phyloP scores from a whole-genome alignment of 2,113 vertebrate genomes.

The Hymenochirus boettgeri region DNA sequence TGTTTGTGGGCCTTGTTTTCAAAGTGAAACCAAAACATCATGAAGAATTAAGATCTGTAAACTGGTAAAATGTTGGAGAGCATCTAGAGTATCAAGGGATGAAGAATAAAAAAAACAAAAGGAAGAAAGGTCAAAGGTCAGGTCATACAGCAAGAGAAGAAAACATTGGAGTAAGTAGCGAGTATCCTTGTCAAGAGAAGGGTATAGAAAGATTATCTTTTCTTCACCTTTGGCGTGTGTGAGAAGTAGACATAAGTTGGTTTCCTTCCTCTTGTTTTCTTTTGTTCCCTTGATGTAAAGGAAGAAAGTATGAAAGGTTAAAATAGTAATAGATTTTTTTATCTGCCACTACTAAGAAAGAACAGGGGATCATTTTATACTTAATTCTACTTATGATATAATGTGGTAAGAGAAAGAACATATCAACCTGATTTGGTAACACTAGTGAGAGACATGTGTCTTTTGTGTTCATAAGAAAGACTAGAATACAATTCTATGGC shows the following conservation, averaged over 20 bases:
- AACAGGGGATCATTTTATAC: no score
- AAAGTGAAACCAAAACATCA: constrained; percentile 47
- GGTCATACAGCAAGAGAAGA: background rate
- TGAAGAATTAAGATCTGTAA: constrained; percentile 12
- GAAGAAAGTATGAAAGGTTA: no score
- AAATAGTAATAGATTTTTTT: no score
- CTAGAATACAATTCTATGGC: no score
- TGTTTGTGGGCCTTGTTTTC: constrained; percentile 61
- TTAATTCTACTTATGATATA: no score
- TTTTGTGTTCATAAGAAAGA: no score
- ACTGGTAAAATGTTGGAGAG: constrained; percentile 12
- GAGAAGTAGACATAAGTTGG: background rate
- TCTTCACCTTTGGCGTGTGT: constrained; percentile 19
- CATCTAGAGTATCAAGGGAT: constrained; percentile 32
- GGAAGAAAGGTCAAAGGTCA: constrained; percentile 16
- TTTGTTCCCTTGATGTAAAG: no score
- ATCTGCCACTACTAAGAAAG: no score
- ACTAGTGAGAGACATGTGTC: no score
- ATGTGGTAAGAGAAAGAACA: no score
- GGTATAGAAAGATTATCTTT: constrained; percentile 8
- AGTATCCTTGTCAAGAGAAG: background rate
- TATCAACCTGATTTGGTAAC: no score
- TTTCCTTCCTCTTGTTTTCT: background rate
- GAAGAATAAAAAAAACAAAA: constrained; percentile 23
- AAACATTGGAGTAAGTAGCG: background rate